Evolutionary conservation across 2,797 vertebrate species (phyloP), one percentile per base, ranked within the genome.

Genomic region (Tamandua tetradactyla): DNA sequence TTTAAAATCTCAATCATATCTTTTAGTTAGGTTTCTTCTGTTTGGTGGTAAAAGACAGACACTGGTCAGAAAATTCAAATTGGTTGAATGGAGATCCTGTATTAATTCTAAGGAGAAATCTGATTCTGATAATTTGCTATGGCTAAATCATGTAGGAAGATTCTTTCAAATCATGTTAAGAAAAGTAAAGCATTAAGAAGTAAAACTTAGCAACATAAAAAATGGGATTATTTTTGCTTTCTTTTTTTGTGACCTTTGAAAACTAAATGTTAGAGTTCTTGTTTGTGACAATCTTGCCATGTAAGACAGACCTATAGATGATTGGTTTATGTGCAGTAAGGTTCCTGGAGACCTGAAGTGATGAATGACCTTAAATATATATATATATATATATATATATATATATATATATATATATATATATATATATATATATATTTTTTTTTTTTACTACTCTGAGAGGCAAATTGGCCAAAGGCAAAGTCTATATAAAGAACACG

Each of bases 231-330:
- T 66, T 61, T 92, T 87, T 84, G 4, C 11, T 87, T 55, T 68
- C 42, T 68, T 89, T 10, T 49, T 84, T 62, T 68, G 47, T 79
- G 57, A 25, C 20, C 59, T 92, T 82, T 89, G n/a, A 14, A 89
- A 94, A 57, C 57, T 62, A 85, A 91, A 91, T 83, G n/a, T 87
- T 71, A 89, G 25, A 62, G 27, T 72, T 91, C 23, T 93, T 62
- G 18, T 86, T 57, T 78, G 37, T 83, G 71, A 80, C 40, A 92
- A 32, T 80, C 55, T 86, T 75, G 52, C 22, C 57, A 62, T 57
- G 14, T 76, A 75, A 62, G 52, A 79, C 17, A 62, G 20, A 68
- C 23, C 7, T 17, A 62, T 18, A 55, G 35, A 62, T 42, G 57
- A 18, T 30, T 47, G 72, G 42, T 75, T 75, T 47, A 75, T 15